Evolutionary conservation across 2,113 vertebrate genomes (phyloP).

Genomic region (Illadopsis cleaveri): DNA sequence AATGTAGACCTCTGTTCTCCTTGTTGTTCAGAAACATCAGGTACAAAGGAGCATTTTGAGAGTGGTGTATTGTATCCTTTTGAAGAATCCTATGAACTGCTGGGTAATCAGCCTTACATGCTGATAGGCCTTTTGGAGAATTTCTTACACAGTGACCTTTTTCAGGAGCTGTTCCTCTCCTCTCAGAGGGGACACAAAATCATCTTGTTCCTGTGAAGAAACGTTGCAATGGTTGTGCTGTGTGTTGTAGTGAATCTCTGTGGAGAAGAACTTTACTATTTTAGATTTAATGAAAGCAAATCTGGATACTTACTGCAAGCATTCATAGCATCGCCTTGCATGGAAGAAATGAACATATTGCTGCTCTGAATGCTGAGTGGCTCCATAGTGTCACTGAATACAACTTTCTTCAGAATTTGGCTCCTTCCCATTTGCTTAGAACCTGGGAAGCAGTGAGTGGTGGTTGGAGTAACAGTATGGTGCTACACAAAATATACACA

Average conservation of each 20-base stretch:
- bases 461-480: not conserved
- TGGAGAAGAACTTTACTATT: not conserved
- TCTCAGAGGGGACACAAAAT: not conserved
- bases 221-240: not conserved
- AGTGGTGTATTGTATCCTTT: not conserved
- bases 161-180: not conserved
- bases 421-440: not conserved
- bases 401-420: not conserved
- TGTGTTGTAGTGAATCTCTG: not conserved
- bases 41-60: not conserved
- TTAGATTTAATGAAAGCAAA: not conserved
- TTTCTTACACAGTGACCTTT: not conserved
- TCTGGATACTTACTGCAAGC: not conserved
- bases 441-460: not conserved
- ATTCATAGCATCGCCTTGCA: not conserved
- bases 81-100: not conserved
- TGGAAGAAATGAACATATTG: rapidly evolving
- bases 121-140: not conserved
- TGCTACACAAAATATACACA: not conserved
- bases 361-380: not conserved
- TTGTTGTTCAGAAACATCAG: not conserved
- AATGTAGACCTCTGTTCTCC: not conserved
- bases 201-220: not conserved
- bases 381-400: not conserved
- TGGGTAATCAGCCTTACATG: not conserved